Conservation (phyloP, 2,888 invertebrate genomes). For the Andrena minutula region DNA sequence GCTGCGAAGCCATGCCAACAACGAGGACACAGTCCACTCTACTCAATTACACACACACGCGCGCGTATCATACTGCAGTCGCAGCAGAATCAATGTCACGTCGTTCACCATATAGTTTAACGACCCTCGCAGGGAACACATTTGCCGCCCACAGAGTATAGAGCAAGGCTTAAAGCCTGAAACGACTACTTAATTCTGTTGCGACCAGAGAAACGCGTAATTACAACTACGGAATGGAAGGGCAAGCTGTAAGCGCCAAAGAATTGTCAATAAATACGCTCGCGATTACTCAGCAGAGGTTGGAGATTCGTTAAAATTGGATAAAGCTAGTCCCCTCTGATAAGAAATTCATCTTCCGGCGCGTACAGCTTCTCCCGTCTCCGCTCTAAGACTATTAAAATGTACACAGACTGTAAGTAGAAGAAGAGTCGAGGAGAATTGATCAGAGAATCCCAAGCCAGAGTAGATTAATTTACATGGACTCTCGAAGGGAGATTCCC, state of each 20-base stretch:
- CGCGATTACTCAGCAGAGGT: no score
- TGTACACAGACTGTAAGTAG: constrained; percentile 23
- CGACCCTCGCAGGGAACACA: neutral
- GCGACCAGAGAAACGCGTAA: constrained; percentile 6
- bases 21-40: constrained; percentile 36
- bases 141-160: neutral
- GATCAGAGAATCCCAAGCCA: neutral
- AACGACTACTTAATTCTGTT: neutral
- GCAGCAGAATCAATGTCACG: neutral
- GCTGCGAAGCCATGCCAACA: constrained; percentile 54
- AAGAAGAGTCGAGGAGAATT: constrained; percentile 34
- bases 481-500: neutral
- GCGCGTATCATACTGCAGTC: neutral
- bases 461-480: neutral
- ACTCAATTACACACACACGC: constrained; percentile 3
- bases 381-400: neutral
- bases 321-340: no score
- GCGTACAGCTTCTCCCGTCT: constrained; percentile 8
- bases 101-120: neutral
- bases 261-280: neutral
- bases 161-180: neutral
- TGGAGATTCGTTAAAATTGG: neutral
- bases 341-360: neutral
- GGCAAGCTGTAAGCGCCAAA: neutral
- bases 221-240: constrained; percentile 6